Evolutionary conservation across 1,140 invertebrate species (phyloP).

Genomic region (Drosophila pallidifrons): DNA sequence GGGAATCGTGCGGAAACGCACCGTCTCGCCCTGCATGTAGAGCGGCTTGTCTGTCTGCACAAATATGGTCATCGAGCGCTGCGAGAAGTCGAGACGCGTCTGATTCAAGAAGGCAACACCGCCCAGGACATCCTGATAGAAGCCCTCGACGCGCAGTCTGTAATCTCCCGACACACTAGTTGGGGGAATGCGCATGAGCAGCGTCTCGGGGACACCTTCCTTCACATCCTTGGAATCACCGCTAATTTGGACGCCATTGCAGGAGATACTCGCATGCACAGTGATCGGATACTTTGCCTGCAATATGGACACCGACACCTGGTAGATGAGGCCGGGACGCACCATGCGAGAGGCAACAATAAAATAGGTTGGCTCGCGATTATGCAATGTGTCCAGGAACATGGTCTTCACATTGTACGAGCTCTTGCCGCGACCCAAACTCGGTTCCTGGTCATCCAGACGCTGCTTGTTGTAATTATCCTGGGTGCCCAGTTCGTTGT

Average conservation of each 20-base stretch:
- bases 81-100: slow-evolving; percentile 91
- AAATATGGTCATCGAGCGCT: slow-evolving; percentile 97
- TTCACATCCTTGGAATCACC: slow-evolving; percentile 91
- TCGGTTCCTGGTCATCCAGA: slow-evolving; percentile 59
- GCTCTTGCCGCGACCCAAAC: slow-evolving; percentile 66
- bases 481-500: slow-evolving; percentile 65
- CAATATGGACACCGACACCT: slow-evolving; percentile 92
- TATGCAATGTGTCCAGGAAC: slow-evolving; percentile 74
- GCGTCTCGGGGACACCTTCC: slow-evolving; percentile 91
- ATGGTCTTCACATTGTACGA: slow-evolving; percentile 71
- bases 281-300: slow-evolving; percentile 90
- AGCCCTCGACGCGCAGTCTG: slow-evolving; percentile 94
- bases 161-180: slow-evolving; percentile 93
- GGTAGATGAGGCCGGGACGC: slow-evolving; percentile 94
- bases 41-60: slow-evolving; percentile 98
- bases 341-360: slow-evolving; percentile 94
- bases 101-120: slow-evolving; percentile 94
- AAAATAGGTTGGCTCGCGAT: slow-evolving; percentile 89
- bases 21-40: slow-evolving; percentile 96
- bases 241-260: slow-evolving; percentile 94
- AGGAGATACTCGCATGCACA: slow-evolving; percentile 92
- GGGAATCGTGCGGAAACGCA: slow-evolving; percentile 94
- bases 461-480: slow-evolving; percentile 68
- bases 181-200: slow-evolving; percentile 93
- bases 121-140: slow-evolving; percentile 92